A percentile compares a stretch with the other conserved stretches of the same genome.
These are phyloP conservation scores for Orchesellides sinensis DNA, from an alignment of 2,888 invertebrate species.

Conservation along the genomic window DNA sequence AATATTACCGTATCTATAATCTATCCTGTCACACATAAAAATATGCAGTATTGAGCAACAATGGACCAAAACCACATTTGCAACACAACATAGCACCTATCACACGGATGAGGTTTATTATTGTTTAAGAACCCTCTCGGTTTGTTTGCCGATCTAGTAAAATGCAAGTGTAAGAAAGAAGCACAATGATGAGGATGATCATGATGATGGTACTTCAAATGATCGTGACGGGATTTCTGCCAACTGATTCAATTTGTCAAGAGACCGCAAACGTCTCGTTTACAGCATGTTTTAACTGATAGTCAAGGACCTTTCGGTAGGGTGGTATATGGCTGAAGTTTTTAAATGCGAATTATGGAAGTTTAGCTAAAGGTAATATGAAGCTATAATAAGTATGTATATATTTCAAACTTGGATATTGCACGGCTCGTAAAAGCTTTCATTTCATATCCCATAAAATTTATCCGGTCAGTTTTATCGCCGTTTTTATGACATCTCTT, in stretches of 20 bases:
- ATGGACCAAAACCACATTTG: neutral
- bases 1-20: neutral
- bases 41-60: neutral
- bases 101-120: neutral
- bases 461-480: neutral
- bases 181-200: too few species aligned
- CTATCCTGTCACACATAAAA: neutral
- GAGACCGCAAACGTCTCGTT: neutral
- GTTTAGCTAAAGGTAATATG: neutral
- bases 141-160: neutral
- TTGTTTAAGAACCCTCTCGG: neutral
- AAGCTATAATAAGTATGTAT: neutral
- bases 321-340: neutral
- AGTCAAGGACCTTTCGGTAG: neutral
- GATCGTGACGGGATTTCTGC: neutral
- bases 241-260: slow-evolving; percentile 15
- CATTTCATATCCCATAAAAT: too few species aligned
- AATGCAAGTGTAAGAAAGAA: neutral
- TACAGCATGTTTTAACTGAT: neutral
- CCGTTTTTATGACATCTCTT: neutral
- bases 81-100: neutral
- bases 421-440: too few species aligned
- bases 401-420: neutral
- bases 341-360: neutral
- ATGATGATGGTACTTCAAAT: neutral